Conservation (phyloP, 2,888 invertebrate genomes). For the Scaptomyza flava region DNA sequence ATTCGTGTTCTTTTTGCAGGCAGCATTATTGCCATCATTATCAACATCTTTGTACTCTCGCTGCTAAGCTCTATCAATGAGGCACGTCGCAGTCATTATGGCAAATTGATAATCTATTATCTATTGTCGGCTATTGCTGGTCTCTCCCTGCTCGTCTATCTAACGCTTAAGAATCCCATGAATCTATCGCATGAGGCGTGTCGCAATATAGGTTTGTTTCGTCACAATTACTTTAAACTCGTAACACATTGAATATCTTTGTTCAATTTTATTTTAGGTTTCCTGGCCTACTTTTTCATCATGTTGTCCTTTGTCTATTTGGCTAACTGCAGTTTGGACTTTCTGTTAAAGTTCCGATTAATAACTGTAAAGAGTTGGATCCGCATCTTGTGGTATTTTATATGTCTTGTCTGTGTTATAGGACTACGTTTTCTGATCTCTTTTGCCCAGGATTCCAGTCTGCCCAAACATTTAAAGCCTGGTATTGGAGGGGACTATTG, state of each 20-base stretch:
- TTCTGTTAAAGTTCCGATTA: slow-evolving; percentile 68
- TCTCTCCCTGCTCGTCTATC: slow-evolving; percentile 67
- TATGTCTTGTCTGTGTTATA: slow-evolving; percentile 55
- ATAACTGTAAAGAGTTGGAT: slow-evolving; percentile 66
- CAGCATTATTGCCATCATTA: slow-evolving; percentile 71
- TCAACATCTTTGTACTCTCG: slow-evolving; percentile 70
- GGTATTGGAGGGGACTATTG: slow-evolving; percentile 80
- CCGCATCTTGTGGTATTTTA: slow-evolving; percentile 57
- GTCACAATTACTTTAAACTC: neutral
- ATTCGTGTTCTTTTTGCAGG: slow-evolving; percentile 44
- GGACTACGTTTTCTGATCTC: slow-evolving; percentile 64
- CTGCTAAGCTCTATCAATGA: slow-evolving; percentile 68
- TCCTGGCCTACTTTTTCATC: slow-evolving; percentile 75
- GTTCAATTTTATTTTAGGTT: slow-evolving; percentile 47
- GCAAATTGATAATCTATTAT: slow-evolving; percentile 75
- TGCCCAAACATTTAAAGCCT: slow-evolving; percentile 70
- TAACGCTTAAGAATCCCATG: slow-evolving; percentile 76
- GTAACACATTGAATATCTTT: too few relatives aligned
- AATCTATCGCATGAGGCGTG: slow-evolving; percentile 71
- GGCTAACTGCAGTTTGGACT: slow-evolving; percentile 74
- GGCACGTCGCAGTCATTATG: slow-evolving; percentile 76
- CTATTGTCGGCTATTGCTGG: slow-evolving; percentile 67
- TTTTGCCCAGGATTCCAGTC: slow-evolving; percentile 72
- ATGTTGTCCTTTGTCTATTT: slow-evolving; percentile 74
- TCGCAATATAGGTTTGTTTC: slow-evolving; percentile 67